Conservation (phyloP, 2,113 vertebrate genomes). For the Megaleporinus macrocephalus region DNA sequence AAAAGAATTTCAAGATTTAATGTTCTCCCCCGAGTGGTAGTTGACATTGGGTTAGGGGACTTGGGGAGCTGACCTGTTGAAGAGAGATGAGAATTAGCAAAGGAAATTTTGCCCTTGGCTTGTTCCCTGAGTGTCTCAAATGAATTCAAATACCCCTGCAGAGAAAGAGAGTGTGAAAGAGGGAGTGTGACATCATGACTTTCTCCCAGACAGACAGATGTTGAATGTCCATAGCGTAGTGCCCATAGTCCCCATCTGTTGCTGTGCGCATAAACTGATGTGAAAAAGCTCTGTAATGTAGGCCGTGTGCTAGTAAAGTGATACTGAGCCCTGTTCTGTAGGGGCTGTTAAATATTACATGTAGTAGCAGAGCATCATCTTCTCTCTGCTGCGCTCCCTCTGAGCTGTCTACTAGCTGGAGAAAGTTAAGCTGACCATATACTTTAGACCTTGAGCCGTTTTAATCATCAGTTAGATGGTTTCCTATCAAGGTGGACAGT, state of each 20-base stretch:
- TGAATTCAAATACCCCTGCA: background rate
- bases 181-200: background rate
- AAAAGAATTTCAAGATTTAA: background rate
- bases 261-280: background rate
- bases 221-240: background rate
- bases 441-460: too few relatives aligned
- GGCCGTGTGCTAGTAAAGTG: constrained; percentile 36
- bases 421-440: background rate
- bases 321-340: background rate
- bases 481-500: too few relatives aligned
- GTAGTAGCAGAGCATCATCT: background rate
- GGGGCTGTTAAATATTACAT: constrained; percentile 45
- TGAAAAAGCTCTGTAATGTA: constrained; percentile 1
- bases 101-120: background rate
- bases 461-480: too few relatives aligned
- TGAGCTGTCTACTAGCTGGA: background rate
- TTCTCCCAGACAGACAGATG: background rate
- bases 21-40: background rate
- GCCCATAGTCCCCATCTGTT: background rate
- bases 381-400: background rate
- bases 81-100: background rate
- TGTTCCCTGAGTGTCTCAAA: background rate
- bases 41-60: background rate
- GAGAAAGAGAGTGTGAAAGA: background rate
- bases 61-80: background rate